Base-by-base conservation (phyloP, 2,797 vertebrate species). In the Sebastiscus albofasciatus region DNA sequence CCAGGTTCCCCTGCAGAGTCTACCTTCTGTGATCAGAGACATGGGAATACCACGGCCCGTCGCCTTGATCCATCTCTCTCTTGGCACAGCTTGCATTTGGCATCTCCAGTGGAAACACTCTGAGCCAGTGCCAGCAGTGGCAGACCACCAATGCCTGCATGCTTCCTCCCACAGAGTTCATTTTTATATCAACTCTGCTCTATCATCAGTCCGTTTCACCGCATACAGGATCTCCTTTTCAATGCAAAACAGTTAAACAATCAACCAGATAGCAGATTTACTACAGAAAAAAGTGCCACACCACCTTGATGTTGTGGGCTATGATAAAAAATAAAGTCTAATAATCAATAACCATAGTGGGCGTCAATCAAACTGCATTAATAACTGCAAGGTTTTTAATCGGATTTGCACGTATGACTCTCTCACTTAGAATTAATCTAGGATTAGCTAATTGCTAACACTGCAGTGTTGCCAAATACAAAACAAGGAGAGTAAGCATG, bases 21-120 rank as follows among this genome's bases (percentile, higher is more conserved):
- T 87, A 91, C 90, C 90, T 92, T 92, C 89, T 92, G 90, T 89
- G 91, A 91, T 92, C 92, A 71, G 54, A 91, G 90, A 85, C 81
- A 81, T 85, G 83, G 89, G 90, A 92, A 90, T 87, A 80, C 87
- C 89, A 83, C 78, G 71, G 89, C 77, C 80, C 22, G 75, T 85
- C 72, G 82, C 89, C 90, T 93, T 89, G 85, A 94, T 95, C 85
- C 86, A 79, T 89, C 90, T 79, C 81, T 73, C 75, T 77, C 77
- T 85, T 92, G 94, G 94, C 94, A 91, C 84, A 20, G 84, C 74
- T 76, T 61, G 72, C 6, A 81, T 89, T 91, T 94, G 93, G 93
- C 88, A 91, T 85, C 83, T 84, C 75, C 71, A 75, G 78, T 92
- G 92, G 92, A 95, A 94, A 93, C 81, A 75, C 71, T 75, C 13